Evolutionary conservation across 2,113 vertebrate species (phyloP), one percentile per base, ranked within the genome.

Genomic region (Cyanistes caeruleus): DNA sequence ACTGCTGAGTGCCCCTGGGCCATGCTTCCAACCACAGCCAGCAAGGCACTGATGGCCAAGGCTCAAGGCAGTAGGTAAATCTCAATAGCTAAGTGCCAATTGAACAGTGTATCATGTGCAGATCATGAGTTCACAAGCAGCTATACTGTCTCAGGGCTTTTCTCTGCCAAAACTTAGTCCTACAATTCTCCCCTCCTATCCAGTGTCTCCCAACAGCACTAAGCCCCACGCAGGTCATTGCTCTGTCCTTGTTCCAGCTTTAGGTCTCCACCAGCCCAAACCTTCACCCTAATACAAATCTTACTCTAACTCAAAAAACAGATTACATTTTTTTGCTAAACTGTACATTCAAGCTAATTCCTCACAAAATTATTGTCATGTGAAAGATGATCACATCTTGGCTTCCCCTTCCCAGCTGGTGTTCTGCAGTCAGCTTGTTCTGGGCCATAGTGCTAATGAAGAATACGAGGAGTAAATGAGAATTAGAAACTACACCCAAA

Each of bases 211-310:
- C 4, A 79, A 72, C 25, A 92, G 70, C 46, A 15, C 62, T 41
- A 69, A 33, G 0, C 8, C n/a, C 20, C 3, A 6, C 0, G 28
- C 41, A 86, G 33, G 23, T 49, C 69, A 44, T 11, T 22, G 33
- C 16, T 72, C 62, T 83, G 62, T 33, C 68, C 56, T 18, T 16
- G 5, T 70, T 74, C 28, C 65, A 82, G 37, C 39, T 53, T 60
- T 41, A 43, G 19, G 22, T 48, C 52, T 84, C 55, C 24, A 65
- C n/a, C 58, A 70, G 72, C 31, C 24, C 52, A 87, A 46, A 62
- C 52, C 15, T 55, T 62, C 37, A 63, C 11, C 30, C 11, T 59
- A 81, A 81, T 9, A 81, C 11, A 11, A 10, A 15, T 4, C 20
- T 52, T 35, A 58, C 10, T n/a, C 53, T 18, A 64, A 75, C 56